Evolutionary conservation across 2,888 invertebrate species (phyloP), one percentile per base, ranked within the genome.

Genomic region (Clanis bilineata): DNA sequence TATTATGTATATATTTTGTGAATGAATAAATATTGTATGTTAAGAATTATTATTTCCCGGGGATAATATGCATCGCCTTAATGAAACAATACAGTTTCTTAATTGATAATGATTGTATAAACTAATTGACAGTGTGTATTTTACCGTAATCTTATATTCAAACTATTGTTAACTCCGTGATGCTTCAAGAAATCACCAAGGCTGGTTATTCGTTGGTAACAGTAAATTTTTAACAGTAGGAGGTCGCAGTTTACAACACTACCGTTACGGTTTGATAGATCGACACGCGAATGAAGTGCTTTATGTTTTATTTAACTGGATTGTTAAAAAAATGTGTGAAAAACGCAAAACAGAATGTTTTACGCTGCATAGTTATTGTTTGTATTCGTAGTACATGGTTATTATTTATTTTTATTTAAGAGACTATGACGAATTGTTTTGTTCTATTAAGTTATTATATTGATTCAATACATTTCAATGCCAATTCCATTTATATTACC

Each of bases 181-280:
- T 79, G 72, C 68, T 76, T 77, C 79, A 75, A 77, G 78, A 77
- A 84, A 79, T 74, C 71, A 74, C 70, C 84, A 86, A 86, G 86
- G 87, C 72, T 72, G 76, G 72, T 71, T 68, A 74, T 67, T 71
- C 62, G 75, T 71, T 64, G 66, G 69, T 69, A 62, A 66, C 70
- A 66, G 58, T 61, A 65, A 73, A 73, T 81, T 80, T 83, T 84
- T 80, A 73, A 74, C 73, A 79, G 80, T 78, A 79, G 74, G 78
- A 77, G 80, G 79, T 81, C 79, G 80, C 76, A 76, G 76, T 83
- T 87, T 86, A 83, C 85, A 79, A 79, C 82, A 83, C 65, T 57
- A 62, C 66, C 80, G 80, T 80, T 69, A 84, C 76, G 86, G 71
- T 77, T 83, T 82, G 80, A 74, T 82, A 78, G 72, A 70, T 74